These are phyloP conservation scores for Oxystoma pomonae DNA, from an alignment of 2,888 invertebrate genomes.

Conservation along the genomic window DNA sequence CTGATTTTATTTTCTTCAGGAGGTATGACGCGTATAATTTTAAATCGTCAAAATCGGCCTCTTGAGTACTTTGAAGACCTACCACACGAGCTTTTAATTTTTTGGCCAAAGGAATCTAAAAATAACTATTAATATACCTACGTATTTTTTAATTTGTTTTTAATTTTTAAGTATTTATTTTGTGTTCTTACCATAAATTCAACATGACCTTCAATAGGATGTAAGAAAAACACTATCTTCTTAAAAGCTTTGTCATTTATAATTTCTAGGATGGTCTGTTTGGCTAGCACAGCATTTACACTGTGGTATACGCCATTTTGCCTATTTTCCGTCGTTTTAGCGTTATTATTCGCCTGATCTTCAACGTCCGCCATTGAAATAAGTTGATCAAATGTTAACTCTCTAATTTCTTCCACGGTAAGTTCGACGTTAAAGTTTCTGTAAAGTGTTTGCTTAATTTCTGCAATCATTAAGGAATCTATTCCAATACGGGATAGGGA, in stretches of 20 bases:
- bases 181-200: slow-evolving; percentile 11
- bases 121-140: not conserved
- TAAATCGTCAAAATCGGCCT: slow-evolving; percentile 17
- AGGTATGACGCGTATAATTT: slow-evolving; percentile 16
- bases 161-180: not conserved
- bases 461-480: slow-evolving; percentile 32
- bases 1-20: slow-evolving; percentile 13
- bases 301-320: not conserved
- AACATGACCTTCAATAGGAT: slow-evolving; percentile 27
- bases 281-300: slow-evolving; percentile 14
- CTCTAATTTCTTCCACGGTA: slow-evolving; percentile 24
- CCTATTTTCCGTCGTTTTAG: not conserved
- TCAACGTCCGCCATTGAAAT: slow-evolving; percentile 8
- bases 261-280: slow-evolving; percentile 21
- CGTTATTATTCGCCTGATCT: not conserved
- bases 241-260: slow-evolving; percentile 10
- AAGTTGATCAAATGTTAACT: slow-evolving; percentile 25
- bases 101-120: slow-evolving; percentile 16
- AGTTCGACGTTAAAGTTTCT: slow-evolving; percentile 29
- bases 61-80: slow-evolving; percentile 23
- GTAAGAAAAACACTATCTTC: slow-evolving; percentile 25
- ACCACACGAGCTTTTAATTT: slow-evolving; percentile 24
- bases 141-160: not conserved
- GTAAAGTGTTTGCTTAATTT: slow-evolving; percentile 32
- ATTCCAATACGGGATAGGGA: slow-evolving; percentile 28